Evolutionary conservation across 2,797 vertebrate genomes (phyloP), one percentile per base, ranked within the genome.

Genomic region (Ispidina picta): DNA sequence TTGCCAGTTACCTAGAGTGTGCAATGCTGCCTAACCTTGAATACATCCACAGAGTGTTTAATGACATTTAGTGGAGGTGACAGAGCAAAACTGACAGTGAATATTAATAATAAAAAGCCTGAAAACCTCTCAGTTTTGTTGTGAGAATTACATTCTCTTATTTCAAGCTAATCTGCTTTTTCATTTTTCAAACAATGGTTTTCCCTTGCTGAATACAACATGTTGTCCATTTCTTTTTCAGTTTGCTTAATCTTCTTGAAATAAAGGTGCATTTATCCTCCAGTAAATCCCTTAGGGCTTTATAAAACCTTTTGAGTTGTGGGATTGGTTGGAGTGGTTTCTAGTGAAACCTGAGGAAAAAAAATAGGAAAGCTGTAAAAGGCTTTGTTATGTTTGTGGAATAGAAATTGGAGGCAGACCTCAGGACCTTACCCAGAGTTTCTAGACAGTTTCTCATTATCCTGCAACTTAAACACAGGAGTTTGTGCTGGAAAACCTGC

Each of bases 161-260:
- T 75, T 69, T 74, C 58, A 31, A 52, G 62, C 33, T 78, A 44
- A 86, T 58, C 0, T 1, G 29, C 28, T 63, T 66, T 10, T 90
- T 58, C 3, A 2, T 19, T 78, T 89, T 75, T 44, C 43, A 44
- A 69, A 62, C 31, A 55, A 3, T 44, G 63, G 25, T 73, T 86
- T 81, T 81, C 66, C 66, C 91, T 91, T 78, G 59, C 46, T 2
- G 15, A 55, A 48, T 66, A 29, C 44, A 71, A 16, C 2, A 1
- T 65, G 70, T 44, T 75, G 76, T 66, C 70, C 28, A 1, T 33
- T 89, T 33, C 63, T 66, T 75, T 81, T 93, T 79, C 83, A 73
- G 80, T 88, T 91, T 60, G 55, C 41, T 59, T 91, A 94, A 89
- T 92, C 91, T 78, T 73, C 84, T 85, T 64, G 83, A 58, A 95